Conservation (phyloP, 2,113 vertebrate species). For the Pyrgilauda ruficollis region DNA sequence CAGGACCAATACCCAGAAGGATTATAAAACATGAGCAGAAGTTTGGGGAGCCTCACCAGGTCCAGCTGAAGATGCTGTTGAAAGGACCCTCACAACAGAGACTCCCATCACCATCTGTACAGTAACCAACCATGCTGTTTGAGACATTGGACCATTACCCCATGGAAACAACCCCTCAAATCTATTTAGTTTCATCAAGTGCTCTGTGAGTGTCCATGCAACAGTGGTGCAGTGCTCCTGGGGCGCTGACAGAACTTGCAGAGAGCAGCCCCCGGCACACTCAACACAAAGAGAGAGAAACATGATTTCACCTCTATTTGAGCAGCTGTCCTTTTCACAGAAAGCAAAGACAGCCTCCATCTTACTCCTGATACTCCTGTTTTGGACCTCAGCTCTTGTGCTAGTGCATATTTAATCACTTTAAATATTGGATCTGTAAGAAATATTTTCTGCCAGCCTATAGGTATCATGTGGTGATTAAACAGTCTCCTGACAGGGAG, state of each 20-base stretch:
- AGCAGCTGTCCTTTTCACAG: not conserved
- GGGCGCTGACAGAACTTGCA: not conserved
- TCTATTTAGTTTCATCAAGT: not conserved
- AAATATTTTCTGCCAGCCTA: not conserved
- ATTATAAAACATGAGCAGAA: not conserved
- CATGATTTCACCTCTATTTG: not conserved
- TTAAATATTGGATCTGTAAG: not conserved
- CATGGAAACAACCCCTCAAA: not conserved
- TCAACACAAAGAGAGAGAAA: not conserved
- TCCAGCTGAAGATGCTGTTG: not conserved
- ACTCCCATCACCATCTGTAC: not conserved
- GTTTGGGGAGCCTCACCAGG: not conserved
- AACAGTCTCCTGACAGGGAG: not conserved
- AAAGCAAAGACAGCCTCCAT: not conserved
- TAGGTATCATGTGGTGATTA: not conserved
- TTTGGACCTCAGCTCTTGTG: not conserved
- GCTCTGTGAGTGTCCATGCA: not conserved
- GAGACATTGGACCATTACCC: not conserved
- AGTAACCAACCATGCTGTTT: not conserved
- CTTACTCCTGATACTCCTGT: not conserved
- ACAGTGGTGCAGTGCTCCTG: not conserved
- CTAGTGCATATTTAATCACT: not conserved
- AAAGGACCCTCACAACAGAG: not conserved
- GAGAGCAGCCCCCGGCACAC: fast-evolving
- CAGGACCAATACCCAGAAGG: not conserved